Percentiles rank a stretch among this genome's conserved stretches.
These are phyloP conservation scores for Knipowitschia caucasica DNA, from an alignment of 2,797 vertebrate genomes.

Conservation along the genomic window DNA sequence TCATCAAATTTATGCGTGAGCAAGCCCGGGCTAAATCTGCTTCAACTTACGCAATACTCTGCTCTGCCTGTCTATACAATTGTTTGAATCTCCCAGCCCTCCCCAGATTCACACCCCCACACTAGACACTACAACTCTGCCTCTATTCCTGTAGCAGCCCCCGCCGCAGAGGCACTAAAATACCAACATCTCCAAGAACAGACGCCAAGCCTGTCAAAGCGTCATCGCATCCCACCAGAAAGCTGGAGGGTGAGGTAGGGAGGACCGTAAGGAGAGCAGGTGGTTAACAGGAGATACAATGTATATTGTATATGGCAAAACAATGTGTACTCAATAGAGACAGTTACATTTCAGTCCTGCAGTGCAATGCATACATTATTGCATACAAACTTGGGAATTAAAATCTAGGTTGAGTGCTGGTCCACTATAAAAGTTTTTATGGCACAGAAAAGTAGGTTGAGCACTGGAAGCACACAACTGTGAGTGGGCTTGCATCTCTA, in stretches of 20 bases:
- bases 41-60: conserved; percentile 66
- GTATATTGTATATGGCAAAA: too few relatives aligned
- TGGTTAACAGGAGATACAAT: conserved; percentile 25
- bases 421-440: not conserved
- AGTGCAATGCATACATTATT: not conserved
- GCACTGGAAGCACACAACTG: too few relatives aligned
- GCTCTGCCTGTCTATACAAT: conserved; percentile 64
- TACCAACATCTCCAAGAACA: conserved; percentile 75
- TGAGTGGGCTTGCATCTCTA: too few relatives aligned
- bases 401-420: not conserved
- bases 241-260: conserved; percentile 31
- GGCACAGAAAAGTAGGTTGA: too few relatives aligned
- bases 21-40: conserved; percentile 73
- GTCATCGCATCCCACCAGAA: conserved; percentile 69
- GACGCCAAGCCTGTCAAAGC: conserved; percentile 70
- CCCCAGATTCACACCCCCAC: conserved; percentile 67
- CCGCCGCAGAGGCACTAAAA: conserved; percentile 62
- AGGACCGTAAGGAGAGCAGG: conserved; percentile 9
- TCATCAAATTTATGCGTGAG: conserved; percentile 73
- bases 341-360: not conserved
- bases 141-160: conserved; percentile 73
- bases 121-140: conserved; percentile 71
- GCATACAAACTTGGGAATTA: not conserved
- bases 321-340: conserved; percentile 44
- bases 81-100: conserved; percentile 54